phyloP scores from a whole-genome alignment of 2,113 vertebrate species.

The Lampris incognitus region DNA sequence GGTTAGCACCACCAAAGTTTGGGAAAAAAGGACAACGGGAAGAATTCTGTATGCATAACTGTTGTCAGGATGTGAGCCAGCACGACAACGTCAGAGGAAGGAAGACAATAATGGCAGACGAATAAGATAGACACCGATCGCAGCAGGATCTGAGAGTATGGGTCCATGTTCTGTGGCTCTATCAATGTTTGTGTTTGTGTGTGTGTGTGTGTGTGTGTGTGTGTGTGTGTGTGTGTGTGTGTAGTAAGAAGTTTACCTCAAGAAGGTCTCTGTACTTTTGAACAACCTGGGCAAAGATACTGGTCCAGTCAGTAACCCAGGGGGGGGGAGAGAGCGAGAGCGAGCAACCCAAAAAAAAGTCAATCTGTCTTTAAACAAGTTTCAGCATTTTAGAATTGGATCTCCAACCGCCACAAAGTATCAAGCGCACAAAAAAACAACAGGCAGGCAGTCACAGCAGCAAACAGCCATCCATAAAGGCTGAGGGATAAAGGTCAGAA shows the following conservation, averaged over 20 bases:
- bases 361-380: slow-evolving; percentile 60
- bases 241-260: slow-evolving; percentile 79
- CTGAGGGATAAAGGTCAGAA: slow-evolving; percentile 76
- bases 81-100: slow-evolving; percentile 42
- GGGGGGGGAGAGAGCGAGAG: slow-evolving; percentile 41
- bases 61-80: slow-evolving; percentile 1
- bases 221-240: slow-evolving; percentile 15
- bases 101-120: slow-evolving; percentile 14
- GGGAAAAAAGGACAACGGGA: background rate
- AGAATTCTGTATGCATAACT: too few species aligned
- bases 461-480: slow-evolving; percentile 49
- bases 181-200: slow-evolving; percentile 10
- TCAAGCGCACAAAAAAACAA: slow-evolving; percentile 54
- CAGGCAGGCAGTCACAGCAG: slow-evolving; percentile 57
- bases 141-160: slow-evolving; percentile 18
- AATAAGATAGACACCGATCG: slow-evolving; percentile 45
- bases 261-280: slow-evolving; percentile 87
- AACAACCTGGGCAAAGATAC: slow-evolving; percentile 86
- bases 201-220: slow-evolving; percentile 4
- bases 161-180: background rate
- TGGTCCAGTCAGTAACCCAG: slow-evolving; percentile 85
- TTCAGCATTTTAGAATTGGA: slow-evolving; percentile 45
- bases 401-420: slow-evolving; percentile 47
- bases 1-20: slow-evolving; percentile 20
- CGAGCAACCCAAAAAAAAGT: slow-evolving; percentile 41